These are phyloP conservation scores for Amblyornis subalaris DNA, from an alignment of 2,113 vertebrate genomes.

Conservation along the genomic window DNA sequence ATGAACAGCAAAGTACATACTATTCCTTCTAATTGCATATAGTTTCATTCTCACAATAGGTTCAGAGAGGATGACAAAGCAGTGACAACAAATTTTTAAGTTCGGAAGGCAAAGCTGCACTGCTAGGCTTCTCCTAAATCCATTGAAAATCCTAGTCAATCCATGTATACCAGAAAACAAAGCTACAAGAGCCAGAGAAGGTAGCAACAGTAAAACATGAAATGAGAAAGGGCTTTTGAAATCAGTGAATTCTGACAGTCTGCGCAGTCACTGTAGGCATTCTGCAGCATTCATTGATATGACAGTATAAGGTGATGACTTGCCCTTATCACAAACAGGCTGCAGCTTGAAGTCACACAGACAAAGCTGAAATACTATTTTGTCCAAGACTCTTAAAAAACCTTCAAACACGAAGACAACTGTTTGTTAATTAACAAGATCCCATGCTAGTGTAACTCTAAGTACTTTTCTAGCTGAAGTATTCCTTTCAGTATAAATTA, in stretches of 20 bases:
- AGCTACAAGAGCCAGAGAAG: not conserved
- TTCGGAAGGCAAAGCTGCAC: not conserved
- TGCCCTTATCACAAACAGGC: slow-evolving; percentile 23
- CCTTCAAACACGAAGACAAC: not conserved
- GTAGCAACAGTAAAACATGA: not conserved
- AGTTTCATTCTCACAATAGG: not conserved
- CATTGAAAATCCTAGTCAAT: not conserved
- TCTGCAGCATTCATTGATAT: not conserved
- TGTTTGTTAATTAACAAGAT: not conserved
- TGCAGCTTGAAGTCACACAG: not conserved
- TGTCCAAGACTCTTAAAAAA: not conserved
- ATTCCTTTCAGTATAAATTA: not conserved
- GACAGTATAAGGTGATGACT: not conserved
- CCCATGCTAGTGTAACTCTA: not conserved
- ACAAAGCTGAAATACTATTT: not conserved
- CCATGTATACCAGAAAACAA: not conserved
- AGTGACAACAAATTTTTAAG: not conserved
- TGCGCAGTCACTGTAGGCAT: not conserved
- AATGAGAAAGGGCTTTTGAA: not conserved
- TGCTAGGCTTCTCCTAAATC: not conserved
- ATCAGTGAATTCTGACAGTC: not conserved
- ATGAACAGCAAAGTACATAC: not conserved
- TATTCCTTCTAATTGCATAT: not conserved
- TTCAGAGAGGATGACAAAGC: not conserved
- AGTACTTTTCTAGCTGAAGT: slow-evolving; percentile 2